These are phyloP conservation scores for Bibio marci DNA, from an alignment of 2,888 invertebrate species.

Conservation along the genomic window DNA sequence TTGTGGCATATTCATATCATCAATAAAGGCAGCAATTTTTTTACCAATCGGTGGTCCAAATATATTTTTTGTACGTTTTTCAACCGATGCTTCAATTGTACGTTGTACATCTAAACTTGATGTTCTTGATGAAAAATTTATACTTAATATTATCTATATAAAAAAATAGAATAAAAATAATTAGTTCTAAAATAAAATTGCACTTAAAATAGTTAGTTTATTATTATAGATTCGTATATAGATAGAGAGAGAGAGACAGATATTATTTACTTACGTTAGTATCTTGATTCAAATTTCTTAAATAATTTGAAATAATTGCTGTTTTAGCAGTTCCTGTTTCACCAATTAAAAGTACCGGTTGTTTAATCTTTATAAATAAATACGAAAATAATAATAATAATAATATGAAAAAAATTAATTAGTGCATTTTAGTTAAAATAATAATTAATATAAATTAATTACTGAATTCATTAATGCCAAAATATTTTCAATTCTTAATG, in stretches of 20 bases:
- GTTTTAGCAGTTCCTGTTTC: constrained; percentile 90
- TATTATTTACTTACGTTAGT: constrained; percentile 2
- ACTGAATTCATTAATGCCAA: constrained; percentile 62
- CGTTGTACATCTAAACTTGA: constrained; percentile 81
- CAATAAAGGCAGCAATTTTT: constrained; percentile 75
- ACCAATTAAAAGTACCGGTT: constrained; percentile 71
- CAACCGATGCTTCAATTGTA: constrained; percentile 72
- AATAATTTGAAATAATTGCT: constrained; percentile 68
- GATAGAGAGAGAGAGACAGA: not conserved
- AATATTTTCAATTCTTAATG: constrained; percentile 61
- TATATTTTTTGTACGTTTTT: constrained; percentile 77
- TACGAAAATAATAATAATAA: too few species aligned
- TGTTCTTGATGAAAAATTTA: constrained; percentile 85
- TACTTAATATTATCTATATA: constrained; percentile 53
- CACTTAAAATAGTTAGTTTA: too few species aligned
- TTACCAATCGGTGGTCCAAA: constrained; percentile 85
- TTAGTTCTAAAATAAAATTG: not conserved
- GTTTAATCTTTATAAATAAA: constrained; percentile 34
- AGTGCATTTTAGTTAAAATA: too few species aligned
- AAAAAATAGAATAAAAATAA: not conserved
- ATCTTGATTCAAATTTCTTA: constrained; percentile 46
- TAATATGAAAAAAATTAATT: constrained; percentile 3
- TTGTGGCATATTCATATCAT: constrained; percentile 90
- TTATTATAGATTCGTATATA: too few species aligned
- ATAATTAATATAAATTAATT: too few species aligned